These are phyloP conservation scores for Rhagonycha lutea DNA, from an alignment of 2,888 invertebrate genomes.

Conservation along the genomic window DNA sequence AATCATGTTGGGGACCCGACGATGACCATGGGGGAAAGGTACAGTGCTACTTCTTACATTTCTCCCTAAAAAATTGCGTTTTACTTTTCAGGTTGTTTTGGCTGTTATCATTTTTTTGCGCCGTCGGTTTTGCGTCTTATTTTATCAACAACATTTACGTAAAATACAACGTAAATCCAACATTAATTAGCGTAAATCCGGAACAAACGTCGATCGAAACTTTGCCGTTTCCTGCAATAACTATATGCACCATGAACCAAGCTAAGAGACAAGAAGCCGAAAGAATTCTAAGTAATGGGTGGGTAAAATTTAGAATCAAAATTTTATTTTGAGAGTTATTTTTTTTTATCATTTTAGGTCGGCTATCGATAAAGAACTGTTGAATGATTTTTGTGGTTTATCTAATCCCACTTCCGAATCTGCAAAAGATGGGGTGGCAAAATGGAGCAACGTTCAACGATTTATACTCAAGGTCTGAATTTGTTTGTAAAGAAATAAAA, in stretches of 20 bases:
- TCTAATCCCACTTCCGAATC: constrained; percentile 35
- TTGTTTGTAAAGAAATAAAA: background rate
- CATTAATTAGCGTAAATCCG: constrained; percentile 79
- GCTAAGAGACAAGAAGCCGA: constrained; percentile 68
- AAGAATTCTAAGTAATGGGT: constrained; percentile 52
- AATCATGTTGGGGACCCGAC: background rate
- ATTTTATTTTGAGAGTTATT: background rate
- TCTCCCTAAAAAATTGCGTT: background rate
- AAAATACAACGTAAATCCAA: constrained; percentile 74
- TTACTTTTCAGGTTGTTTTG: constrained; percentile 66
- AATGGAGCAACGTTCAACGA: constrained; percentile 53
- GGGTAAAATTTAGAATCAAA: constrained; percentile 7
- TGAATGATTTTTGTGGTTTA: constrained; percentile 50
- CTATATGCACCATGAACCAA: constrained; percentile 84
- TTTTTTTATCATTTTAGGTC: constrained; percentile 18
- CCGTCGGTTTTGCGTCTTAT: constrained; percentile 67
- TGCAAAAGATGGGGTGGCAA: constrained; percentile 34
- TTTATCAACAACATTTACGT: constrained; percentile 73
- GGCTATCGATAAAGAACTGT: constrained; percentile 44
- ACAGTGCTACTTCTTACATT: background rate
- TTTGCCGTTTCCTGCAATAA: constrained; percentile 81
- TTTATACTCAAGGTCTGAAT: constrained; percentile 55
- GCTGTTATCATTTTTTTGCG: constrained; percentile 67
- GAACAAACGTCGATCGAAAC: constrained; percentile 67
- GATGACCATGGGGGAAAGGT: background rate